Evolutionary conservation across 1,140 invertebrate genomes (phyloP).

Genomic region (Lasaia peninsularis): DNA sequence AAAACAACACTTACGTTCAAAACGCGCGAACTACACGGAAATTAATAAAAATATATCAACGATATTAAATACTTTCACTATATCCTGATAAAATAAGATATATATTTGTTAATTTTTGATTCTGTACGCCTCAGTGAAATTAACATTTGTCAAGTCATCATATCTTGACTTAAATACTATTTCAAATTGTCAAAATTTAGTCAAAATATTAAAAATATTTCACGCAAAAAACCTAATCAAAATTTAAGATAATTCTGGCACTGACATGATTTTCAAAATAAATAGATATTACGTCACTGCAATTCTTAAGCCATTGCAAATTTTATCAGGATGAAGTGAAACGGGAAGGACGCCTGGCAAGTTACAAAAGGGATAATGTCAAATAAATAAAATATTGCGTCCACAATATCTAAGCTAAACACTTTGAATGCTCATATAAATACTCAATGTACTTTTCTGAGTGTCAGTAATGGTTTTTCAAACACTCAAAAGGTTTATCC

Average conservation of each 20-base stretch:
- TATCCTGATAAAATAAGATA: not conserved
- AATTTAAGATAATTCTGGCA: not conserved
- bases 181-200: too few species aligned
- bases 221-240: too few species aligned
- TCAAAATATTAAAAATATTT: too few species aligned
- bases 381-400: conserved; percentile 17
- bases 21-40: conserved; percentile 28
- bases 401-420: conserved; percentile 14
- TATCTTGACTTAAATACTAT: too few species aligned
- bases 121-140: not conserved
- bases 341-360: conserved; percentile 7
- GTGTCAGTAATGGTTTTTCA: not conserved
- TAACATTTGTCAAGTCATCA: not conserved
- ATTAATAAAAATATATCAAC: conserved; percentile 26
- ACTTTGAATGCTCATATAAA: conserved; percentile 6
- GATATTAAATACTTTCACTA: conserved; percentile 7
- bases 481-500: not conserved
- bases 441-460: conserved; percentile 5
- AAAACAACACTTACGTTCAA: conserved; percentile 27
- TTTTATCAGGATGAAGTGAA: conserved; percentile 1
- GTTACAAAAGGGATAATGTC: conserved; percentile 7
- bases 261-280: not conserved
- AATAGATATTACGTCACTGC: not conserved
- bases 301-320: not conserved
- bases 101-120: not conserved